Evolutionary conservation across 1,140 invertebrate genomes (phyloP), one percentile per base, ranked within the genome.

Genomic region (Ceratoteleas bidentatus): DNA sequence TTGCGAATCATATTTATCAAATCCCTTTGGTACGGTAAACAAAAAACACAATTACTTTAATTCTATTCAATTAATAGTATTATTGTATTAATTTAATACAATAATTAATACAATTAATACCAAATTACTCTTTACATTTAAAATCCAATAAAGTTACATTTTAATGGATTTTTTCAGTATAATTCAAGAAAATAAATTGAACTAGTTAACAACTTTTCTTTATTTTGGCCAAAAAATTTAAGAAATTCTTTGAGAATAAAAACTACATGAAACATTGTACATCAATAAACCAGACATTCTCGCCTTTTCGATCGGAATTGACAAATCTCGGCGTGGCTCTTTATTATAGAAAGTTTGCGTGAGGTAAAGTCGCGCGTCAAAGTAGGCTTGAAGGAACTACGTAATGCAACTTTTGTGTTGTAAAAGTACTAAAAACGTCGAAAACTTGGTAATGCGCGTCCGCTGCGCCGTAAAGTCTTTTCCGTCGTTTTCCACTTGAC

Each of bases 301-400:
- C 10, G 57, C 8, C 13, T 54, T 43, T 54, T 65, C 36, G 10
- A 57, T 8, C 65, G 43, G 34, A 16, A 64, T 57, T 60, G 34
- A 43, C 33, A 65, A 53, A 57, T 64, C 60, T 57, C 60, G 53
- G 53, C 60, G 8, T 65, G 36, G 36, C 64, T 61, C 32, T 13
- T 69, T 49, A 24, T 54, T 47, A 14, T 69, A 74, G 34, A 74
- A 64, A 74, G 60, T 47, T 73, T n/a, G 38, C 43, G 60, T 52
- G 24, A 40, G 34, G 57, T 64, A 40, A 50, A 32, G 13, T 45
- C n/a, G 43, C 69, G 34, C 38, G 16, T 45, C 36, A 45, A 69
- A 69, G 58, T 77, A 77, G 74, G 74, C 74, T 77, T 64, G 52
- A 69, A 77, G 74, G 74, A 77, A 77, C 74, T 77, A 77, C 74